phyloP scores from a whole-genome alignment of 2,888 invertebrate genomes.

The Pyrochroa serraticornis region DNA sequence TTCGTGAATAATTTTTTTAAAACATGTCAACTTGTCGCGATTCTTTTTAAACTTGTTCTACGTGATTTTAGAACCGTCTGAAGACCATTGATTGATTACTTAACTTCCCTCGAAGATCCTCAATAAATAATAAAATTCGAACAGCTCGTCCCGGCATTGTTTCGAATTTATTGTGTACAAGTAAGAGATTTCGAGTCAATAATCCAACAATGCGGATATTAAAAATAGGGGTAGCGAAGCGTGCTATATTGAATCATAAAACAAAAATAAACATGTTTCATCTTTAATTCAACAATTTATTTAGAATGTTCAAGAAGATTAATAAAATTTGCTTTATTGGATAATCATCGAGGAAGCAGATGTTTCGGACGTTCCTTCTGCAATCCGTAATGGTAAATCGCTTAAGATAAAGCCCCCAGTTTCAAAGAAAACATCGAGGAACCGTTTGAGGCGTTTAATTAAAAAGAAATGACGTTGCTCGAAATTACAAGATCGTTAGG shows the following conservation, averaged over 20 bases:
- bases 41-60: neutral
- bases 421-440: neutral
- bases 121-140: no score
- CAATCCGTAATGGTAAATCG: no score
- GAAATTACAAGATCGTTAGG: neutral
- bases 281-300: constrained; percentile 23
- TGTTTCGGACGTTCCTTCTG: constrained; percentile 5
- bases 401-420: no score
- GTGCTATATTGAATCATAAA: constrained; percentile 22
- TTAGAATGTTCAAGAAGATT: constrained; percentile 22
- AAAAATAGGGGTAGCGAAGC: constrained; percentile 24
- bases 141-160: no score
- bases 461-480: constrained; percentile 14
- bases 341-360: constrained; percentile 14
- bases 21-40: neutral
- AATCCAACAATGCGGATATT: constrained; percentile 9
- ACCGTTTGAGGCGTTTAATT: constrained; percentile 20
- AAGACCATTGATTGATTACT: neutral
- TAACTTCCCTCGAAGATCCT: neutral
- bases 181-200: no score
- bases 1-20: no score
- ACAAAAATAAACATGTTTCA: constrained; percentile 18
- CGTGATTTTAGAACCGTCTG: constrained; percentile 1
- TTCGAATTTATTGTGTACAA: no score
- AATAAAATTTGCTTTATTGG: constrained; percentile 26